A percentile compares a stretch with the other conserved stretches of the same genome.
These are phyloP conservation scores for Asarcornis scutulata DNA, from an alignment of 2,113 vertebrate species.

Conservation along the genomic window DNA sequence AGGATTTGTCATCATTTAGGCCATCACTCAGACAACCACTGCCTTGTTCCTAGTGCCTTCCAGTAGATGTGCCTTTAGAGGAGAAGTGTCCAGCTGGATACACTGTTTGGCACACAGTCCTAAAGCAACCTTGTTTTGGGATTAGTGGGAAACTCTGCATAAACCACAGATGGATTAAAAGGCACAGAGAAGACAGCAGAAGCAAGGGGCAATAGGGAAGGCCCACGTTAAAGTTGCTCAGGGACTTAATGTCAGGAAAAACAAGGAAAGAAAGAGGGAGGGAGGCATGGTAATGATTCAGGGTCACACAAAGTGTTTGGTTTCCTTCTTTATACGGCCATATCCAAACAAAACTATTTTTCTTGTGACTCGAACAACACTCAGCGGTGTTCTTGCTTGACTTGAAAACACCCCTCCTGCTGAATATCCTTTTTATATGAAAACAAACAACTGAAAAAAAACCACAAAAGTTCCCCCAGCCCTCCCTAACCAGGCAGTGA, in stretches of 20 bases:
- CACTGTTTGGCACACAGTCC: background rate
- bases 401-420: background rate
- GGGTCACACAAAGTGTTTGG: background rate
- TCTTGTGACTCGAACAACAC: background rate
- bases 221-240: background rate
- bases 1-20: background rate
- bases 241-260: background rate
- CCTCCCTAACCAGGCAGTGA: background rate
- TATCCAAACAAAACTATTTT: background rate
- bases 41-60: background rate
- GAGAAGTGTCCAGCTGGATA: background rate
- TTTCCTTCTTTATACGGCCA: background rate
- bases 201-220: background rate
- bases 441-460: background rate
- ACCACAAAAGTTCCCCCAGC: background rate
- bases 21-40: background rate
- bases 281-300: fast-evolving
- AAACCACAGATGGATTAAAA: background rate
- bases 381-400: background rate
- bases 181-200: background rate
- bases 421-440: background rate
- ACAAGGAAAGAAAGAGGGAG: background rate
- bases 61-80: background rate
- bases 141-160: background rate
- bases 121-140: background rate